Percentiles rank a stretch among this genome's conserved stretches.
Conservation (phyloP, 1,140 invertebrate species). For the Nephotettix cincticeps region DNA sequence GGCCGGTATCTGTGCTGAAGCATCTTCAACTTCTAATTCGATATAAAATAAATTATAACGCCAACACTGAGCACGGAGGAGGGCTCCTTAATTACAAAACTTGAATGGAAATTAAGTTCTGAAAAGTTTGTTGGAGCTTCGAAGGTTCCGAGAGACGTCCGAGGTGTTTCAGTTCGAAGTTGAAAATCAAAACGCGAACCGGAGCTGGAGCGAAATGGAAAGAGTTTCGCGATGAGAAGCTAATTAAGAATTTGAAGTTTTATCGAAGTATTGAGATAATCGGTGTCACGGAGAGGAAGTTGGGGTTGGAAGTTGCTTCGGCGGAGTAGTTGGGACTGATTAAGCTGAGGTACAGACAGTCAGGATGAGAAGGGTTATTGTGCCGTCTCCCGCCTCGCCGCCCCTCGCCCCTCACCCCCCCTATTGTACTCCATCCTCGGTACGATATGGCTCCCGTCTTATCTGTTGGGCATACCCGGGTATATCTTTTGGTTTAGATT, state of each 20-base stretch:
- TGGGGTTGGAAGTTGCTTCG: background rate
- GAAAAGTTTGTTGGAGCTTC: background rate
- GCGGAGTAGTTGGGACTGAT: background rate
- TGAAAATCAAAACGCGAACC: background rate
- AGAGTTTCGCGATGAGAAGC: background rate
- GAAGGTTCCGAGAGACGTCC: too few relatives aligned
- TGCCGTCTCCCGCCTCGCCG: background rate
- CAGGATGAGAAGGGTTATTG: background rate
- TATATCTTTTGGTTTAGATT: too few relatives aligned
- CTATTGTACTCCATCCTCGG: too few relatives aligned
- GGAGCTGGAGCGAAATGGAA: background rate
- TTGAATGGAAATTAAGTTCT: conserved; percentile 7
- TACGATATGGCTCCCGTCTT: too few relatives aligned
- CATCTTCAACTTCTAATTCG: conserved; percentile 12
- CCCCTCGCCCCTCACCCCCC: background rate
- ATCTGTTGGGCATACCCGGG: too few relatives aligned
- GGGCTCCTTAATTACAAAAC: conserved; percentile 10
- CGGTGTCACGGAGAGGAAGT: background rate
- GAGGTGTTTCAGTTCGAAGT: background rate
- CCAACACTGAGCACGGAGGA: background rate
- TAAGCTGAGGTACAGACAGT: background rate
- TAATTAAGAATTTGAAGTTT: background rate
- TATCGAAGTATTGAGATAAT: background rate
- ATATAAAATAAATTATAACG: conserved; percentile 13
- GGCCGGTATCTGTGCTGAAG: background rate